Conservation (phyloP, 37 sponge, comb jelly and placozoan species). For the Hexactinellida sp. region DNA sequence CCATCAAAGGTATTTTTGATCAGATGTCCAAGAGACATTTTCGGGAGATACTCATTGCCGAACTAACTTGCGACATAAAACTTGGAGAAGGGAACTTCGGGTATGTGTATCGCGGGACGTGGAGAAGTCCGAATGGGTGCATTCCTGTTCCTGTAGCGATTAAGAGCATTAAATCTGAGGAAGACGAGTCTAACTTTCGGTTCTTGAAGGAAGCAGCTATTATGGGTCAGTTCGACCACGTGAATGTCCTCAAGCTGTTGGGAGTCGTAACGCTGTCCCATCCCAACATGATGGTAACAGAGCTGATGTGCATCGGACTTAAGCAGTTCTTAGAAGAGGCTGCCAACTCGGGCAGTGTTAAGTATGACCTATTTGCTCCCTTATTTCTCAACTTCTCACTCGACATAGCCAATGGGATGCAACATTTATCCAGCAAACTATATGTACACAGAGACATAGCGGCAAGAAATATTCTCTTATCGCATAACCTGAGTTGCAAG, state of each 20-base stretch:
- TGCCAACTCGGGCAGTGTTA: neutral
- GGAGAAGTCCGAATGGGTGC: neutral
- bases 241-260: neutral
- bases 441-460: conserved; percentile 22
- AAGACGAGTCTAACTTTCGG: neutral
- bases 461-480: conserved; percentile 19
- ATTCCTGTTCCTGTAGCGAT: neutral
- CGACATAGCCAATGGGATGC: conserved; percentile 22
- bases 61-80: neutral
- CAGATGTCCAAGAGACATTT: neutral
- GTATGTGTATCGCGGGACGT: neutral
- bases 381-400: conserved; percentile 19
- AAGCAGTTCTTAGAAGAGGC: neutral
- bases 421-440: conserved; percentile 16
- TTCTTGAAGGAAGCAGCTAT: conserved; percentile 7
- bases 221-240: neutral
- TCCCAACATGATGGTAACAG: neutral
- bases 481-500: neutral
- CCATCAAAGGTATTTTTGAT: neutral
- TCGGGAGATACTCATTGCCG: neutral
- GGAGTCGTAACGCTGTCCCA: neutral
- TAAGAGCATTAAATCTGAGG: neutral
- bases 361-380: neutral
- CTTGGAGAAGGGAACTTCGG: conserved; percentile 1
- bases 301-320: neutral